These are phyloP conservation scores for Hydrophis major DNA, from an alignment of 2,797 vertebrate genomes.

Conservation along the genomic window DNA sequence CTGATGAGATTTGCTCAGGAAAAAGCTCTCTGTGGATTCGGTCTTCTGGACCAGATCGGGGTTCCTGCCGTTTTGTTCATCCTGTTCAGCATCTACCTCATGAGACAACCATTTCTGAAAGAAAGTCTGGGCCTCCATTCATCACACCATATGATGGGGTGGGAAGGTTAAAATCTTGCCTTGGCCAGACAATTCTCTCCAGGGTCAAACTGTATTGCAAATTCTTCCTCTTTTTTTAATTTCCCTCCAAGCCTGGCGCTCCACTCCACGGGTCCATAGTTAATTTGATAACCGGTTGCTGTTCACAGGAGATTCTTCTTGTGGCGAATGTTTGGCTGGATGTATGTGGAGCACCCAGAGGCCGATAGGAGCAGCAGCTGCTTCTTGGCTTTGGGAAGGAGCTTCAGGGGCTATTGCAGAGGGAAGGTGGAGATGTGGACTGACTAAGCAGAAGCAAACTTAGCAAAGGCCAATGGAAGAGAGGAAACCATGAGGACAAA, in stretches of 20 bases:
- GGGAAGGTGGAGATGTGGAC: conserved; percentile 39
- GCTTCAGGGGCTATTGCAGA: conserved; percentile 42
- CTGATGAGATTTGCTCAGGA: background rate
- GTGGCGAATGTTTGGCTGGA: conserved; percentile 55
- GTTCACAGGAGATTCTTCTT: conserved; percentile 56
- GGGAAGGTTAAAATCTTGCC: background rate
- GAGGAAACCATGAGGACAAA: too few species aligned
- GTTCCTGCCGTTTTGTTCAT: background rate
- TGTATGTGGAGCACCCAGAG: conserved; percentile 55
- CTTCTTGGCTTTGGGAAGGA: conserved; percentile 38
- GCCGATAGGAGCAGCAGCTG: conserved; percentile 51
- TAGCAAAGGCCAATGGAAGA: conserved; percentile 17
- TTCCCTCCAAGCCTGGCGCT: background rate
- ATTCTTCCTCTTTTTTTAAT: background rate
- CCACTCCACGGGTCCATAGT: background rate
- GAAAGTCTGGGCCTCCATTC: background rate
- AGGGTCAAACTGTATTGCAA: background rate
- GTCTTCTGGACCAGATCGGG: background rate
- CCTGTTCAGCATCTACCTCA: background rate
- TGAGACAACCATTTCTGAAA: background rate
- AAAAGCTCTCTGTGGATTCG: background rate
- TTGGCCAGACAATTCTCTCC: accelerated
- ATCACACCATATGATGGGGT: conserved; percentile 37
- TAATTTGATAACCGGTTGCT: conserved; percentile 41
- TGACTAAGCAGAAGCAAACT: conserved; percentile 44